Percentiles rank a stretch among this genome's conserved stretches.
These are phyloP conservation scores for Ariolimax columbianus DNA, from an alignment of 2,888 invertebrate genomes.

Conservation along the genomic window DNA sequence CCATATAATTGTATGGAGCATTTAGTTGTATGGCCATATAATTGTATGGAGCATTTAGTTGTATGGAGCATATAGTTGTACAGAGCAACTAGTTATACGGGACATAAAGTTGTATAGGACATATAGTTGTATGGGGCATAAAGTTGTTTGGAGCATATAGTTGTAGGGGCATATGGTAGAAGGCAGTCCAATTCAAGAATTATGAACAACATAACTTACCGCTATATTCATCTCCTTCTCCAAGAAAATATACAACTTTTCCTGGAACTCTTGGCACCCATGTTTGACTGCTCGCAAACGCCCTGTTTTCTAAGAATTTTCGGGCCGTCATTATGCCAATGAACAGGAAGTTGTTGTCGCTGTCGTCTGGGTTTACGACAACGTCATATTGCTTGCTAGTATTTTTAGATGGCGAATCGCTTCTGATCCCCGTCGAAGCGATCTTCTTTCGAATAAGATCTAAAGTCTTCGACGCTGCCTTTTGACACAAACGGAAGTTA, in stretches of 20 bases:
- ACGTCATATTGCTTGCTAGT: background rate
- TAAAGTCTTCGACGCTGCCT: background rate
- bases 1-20: too few relatives aligned
- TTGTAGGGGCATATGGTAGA: too few relatives aligned
- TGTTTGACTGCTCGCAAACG: slow-evolving; percentile 92
- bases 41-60: too few relatives aligned
- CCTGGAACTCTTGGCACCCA: slow-evolving; percentile 95
- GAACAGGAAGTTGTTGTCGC: slow-evolving; percentile 52
- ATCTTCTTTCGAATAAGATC: background rate
- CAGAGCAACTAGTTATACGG: too few relatives aligned
- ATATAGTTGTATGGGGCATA: too few relatives aligned
- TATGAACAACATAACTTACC: slow-evolving; percentile 20
- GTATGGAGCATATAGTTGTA: too few relatives aligned
- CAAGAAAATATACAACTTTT: slow-evolving; percentile 90
- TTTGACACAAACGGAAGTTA: background rate
- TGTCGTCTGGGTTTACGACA: background rate
- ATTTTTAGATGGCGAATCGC: background rate
- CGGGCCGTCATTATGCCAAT: slow-evolving; percentile 97
- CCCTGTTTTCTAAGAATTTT: slow-evolving; percentile 91
- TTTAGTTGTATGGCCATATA: too few relatives aligned
- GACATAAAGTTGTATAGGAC: too few relatives aligned
- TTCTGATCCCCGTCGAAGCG: background rate
- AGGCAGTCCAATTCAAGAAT: too few relatives aligned
- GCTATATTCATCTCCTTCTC: slow-evolving; percentile 58
- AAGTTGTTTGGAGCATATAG: too few relatives aligned